phyloP scores from a whole-genome alignment of 53 echinoderm and acorn worm species.

The Holothuria scabra region DNA sequence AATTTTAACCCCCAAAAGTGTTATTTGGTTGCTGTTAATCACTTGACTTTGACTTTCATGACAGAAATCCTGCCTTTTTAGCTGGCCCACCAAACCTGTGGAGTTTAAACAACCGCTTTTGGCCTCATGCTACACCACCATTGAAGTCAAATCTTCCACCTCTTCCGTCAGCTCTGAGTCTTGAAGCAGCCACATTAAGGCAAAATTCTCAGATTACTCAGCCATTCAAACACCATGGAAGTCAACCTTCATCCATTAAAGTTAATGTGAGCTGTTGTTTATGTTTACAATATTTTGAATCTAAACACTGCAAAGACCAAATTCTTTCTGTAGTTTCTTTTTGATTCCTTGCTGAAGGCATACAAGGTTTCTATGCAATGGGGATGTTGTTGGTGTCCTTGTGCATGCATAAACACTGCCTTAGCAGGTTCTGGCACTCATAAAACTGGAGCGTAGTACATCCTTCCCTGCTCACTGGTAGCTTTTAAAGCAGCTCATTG shows the following conservation, averaged over 20 bases:
- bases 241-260: neutral
- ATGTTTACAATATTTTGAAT: too few species aligned
- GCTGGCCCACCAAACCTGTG: conserved; percentile 95
- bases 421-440: too few species aligned
- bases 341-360: too few species aligned
- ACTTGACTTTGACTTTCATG: neutral
- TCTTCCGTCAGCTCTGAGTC: conserved; percentile 57
- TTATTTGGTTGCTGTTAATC: neutral
- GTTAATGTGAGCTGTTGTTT: conserved; percentile 1
- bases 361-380: too few species aligned
- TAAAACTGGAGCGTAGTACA: too few species aligned
- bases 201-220: conserved; percentile 76
- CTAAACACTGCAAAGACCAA: too few species aligned
- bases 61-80: conserved; percentile 85
- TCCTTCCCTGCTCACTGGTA: too few species aligned
- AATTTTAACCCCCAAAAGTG: too few species aligned
- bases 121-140: conserved; percentile 82
- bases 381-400: too few species aligned
- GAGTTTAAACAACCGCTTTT: conserved; percentile 91
- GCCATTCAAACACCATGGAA: conserved; percentile 90
- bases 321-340: too few species aligned
- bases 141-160: conserved; percentile 74
- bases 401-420: too few species aligned
- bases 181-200: conserved; percentile 63
- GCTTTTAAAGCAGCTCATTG: too few species aligned